phyloP scores from a whole-genome alignment of 2,797 vertebrate genomes.

The Pantherophis vulpinus region DNA sequence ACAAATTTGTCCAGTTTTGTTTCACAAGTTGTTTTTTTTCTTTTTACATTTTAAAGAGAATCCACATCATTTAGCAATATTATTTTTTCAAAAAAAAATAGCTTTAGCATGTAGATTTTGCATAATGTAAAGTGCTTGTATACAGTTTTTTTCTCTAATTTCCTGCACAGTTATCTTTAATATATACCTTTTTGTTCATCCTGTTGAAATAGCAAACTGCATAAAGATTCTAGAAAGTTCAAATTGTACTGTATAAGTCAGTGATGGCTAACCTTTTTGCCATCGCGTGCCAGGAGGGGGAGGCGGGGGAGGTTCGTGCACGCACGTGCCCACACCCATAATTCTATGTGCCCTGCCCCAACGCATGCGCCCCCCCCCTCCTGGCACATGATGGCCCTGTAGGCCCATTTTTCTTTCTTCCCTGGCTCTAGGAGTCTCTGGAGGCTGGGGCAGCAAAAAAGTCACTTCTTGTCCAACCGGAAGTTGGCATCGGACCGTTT shows the following conservation, averaged over 20 bases:
- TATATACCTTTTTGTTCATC: not conserved
- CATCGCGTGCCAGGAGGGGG: no score
- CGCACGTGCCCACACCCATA: no score
- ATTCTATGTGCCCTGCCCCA: no score
- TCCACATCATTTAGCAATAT: not conserved
- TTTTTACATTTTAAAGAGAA: not conserved
- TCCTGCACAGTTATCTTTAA: not conserved
- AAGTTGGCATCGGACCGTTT: no score
- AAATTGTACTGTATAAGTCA: not conserved
- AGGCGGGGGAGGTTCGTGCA: no score
- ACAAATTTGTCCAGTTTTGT: not conserved
- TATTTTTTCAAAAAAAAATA: not conserved
- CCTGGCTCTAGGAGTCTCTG: no score
- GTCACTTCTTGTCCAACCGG: no score
- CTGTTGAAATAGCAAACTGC: not conserved
- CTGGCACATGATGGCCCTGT: no score
- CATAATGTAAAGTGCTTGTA: not conserved
- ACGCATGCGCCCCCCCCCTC: no score
- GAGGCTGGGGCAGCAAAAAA: no score
- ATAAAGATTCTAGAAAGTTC: not conserved
- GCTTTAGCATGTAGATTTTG: not conserved
- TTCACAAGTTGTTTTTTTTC: not conserved
- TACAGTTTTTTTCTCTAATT: not conserved
- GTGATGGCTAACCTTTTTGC: no score
- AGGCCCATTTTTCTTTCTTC: no score